phyloP scores from a whole-genome alignment of 1,140 invertebrate species.

The Pristionchus pacificus region DNA sequence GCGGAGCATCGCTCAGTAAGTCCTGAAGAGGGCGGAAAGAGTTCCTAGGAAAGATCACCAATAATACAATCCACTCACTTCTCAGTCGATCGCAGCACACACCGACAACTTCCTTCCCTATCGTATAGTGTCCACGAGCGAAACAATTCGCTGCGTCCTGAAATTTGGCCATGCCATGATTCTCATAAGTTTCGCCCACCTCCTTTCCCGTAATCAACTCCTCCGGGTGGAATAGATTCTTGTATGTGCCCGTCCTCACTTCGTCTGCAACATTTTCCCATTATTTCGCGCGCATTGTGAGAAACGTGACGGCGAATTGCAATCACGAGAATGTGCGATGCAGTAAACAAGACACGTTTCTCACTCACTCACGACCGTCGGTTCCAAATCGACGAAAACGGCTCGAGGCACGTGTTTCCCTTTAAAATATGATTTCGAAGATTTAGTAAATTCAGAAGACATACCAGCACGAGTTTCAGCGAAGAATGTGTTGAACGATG shows the following conservation, averaged over 20 bases:
- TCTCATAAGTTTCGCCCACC: slow-evolving; percentile 36
- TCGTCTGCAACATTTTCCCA: neutral
- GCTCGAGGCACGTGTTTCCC: slow-evolving; percentile 62
- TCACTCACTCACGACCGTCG: slow-evolving; percentile 61
- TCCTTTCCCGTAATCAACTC: slow-evolving; percentile 58
- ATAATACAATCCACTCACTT: neutral
- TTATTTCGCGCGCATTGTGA: neutral
- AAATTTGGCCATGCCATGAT: neutral
- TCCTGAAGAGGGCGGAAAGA: slow-evolving; percentile 35
- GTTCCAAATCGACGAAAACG: slow-evolving; percentile 61
- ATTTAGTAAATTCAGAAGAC: slow-evolving; percentile 8
- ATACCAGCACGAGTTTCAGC: slow-evolving; percentile 27
- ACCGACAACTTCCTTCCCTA: slow-evolving; percentile 73
- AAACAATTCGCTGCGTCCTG: slow-evolving; percentile 67
- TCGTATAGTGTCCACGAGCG: slow-evolving; percentile 80
- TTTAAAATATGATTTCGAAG: slow-evolving; percentile 69
- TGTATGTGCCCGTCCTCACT: slow-evolving; percentile 52
- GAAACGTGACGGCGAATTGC: neutral
- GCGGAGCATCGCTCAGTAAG: slow-evolving; percentile 60
- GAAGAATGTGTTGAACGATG: slow-evolving; percentile 31
- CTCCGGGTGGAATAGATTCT: slow-evolving; percentile 59
- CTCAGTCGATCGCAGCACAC: slow-evolving; percentile 10
- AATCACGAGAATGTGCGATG: neutral
- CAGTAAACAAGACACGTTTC: neutral
- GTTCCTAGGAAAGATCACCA: no score